A percentile compares a stretch with the other conserved stretches of the same genome.
These are phyloP conservation scores for Lingula anatina DNA, from an alignment of 2,888 invertebrate genomes.

Conservation along the genomic window DNA sequence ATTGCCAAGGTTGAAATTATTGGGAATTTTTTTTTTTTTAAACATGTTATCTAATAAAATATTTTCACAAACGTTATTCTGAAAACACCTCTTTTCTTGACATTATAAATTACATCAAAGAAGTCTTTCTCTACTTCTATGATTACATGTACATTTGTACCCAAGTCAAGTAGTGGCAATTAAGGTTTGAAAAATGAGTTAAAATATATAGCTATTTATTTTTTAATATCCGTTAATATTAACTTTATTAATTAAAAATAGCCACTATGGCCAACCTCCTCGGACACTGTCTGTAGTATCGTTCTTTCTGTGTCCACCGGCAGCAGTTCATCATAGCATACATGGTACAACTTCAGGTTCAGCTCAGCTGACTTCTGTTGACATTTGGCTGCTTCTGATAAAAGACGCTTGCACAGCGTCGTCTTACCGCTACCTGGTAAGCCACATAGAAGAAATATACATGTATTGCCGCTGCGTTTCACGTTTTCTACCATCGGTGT, in stretches of 20 bases:
- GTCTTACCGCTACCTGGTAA: conserved; percentile 32
- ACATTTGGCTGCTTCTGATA: conserved; percentile 1
- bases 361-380: background rate
- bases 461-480: conserved; percentile 7
- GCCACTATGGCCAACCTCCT: background rate
- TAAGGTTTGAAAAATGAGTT: background rate
- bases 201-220: background rate
- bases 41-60: too few species aligned
- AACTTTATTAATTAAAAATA: background rate
- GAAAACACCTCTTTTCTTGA: too few species aligned
- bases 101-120: background rate
- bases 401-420: conserved; percentile 13
- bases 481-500: too few species aligned
- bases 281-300: background rate
- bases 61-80: too few species aligned
- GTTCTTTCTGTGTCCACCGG: conserved; percentile 8
- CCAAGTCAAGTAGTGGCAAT: conserved; percentile 1
- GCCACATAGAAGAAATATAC: conserved; percentile 26
- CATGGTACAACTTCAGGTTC: conserved; percentile 3
- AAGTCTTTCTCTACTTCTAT: background rate
- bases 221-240: background rate
- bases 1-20: too few species aligned
- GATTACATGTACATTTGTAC: background rate
- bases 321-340: conserved; percentile 27
- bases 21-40: too few species aligned